Percentiles rank a stretch among this genome's conserved stretches.
These are phyloP conservation scores for Rhamnusium bicolor DNA, from an alignment of 2,888 invertebrate genomes.

Conservation along the genomic window DNA sequence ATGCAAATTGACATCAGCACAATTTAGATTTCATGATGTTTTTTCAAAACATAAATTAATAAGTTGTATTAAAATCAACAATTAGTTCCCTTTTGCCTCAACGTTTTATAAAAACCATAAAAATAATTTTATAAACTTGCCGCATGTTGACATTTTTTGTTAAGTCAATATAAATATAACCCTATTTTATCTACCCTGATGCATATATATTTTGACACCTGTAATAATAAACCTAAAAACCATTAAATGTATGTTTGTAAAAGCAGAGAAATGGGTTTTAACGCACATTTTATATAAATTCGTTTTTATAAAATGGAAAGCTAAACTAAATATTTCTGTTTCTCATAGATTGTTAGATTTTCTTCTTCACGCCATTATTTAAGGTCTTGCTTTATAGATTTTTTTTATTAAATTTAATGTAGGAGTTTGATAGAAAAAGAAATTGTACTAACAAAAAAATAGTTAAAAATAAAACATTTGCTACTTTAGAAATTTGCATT, in stretches of 20 bases:
- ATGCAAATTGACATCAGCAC: too few species aligned
- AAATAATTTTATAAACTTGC: not conserved
- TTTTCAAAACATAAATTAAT: not conserved
- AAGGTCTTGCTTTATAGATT: too few species aligned
- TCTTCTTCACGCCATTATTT: too few species aligned
- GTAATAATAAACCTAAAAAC: slow-evolving; percentile 6
- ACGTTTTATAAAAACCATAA: not conserved
- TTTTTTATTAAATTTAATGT: too few species aligned
- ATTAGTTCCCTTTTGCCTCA: not conserved
- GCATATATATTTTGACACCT: slow-evolving; percentile 2
- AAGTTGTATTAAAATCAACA: not conserved
- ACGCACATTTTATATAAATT: not conserved
- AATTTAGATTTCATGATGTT: too few species aligned
- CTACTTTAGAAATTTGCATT: too few species aligned
- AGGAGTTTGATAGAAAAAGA: too few species aligned
- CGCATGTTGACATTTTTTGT: not conserved
- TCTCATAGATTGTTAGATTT: too few species aligned
- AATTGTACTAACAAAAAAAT: too few species aligned
- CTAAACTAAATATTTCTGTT: too few species aligned
- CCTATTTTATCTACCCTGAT: not conserved
- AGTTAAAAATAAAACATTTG: too few species aligned
- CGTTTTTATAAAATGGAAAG: not conserved
- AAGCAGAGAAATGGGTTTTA: too few species aligned
- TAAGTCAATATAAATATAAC: not conserved
- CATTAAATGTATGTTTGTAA: not conserved